A percentile compares a stretch with the other conserved stretches of the same genome.
Evolutionary conservation across 2,113 vertebrate genomes (phyloP).

Genomic region (Epinephelus cyanopodus): DNA sequence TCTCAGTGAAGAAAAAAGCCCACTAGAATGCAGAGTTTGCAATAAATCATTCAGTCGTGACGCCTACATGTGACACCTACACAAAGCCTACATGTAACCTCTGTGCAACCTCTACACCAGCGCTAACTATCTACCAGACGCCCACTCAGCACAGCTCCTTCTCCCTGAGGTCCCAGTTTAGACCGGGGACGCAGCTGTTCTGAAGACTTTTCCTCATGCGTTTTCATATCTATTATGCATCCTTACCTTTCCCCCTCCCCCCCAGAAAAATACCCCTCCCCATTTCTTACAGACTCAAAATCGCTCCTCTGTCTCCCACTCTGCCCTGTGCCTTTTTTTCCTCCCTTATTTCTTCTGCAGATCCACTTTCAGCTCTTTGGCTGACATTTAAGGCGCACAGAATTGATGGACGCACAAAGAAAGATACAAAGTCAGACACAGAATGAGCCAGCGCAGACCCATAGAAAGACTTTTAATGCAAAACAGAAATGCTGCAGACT

Average conservation of each 20-base stretch:
- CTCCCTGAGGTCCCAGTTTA: conserved; percentile 62
- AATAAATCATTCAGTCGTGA: conserved; percentile 68
- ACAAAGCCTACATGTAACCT: conserved; percentile 71
- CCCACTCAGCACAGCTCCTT: conserved; percentile 73
- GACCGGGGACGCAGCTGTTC: conserved; percentile 71
- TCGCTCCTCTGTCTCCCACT: conserved; percentile 8
- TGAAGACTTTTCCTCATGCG: conserved; percentile 75
- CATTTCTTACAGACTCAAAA: conserved; percentile 23
- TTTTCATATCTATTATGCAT: conserved; percentile 58
- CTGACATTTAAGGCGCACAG: conserved; percentile 38
- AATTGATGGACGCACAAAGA: conserved; percentile 41
- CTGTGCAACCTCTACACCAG: conserved; percentile 58
- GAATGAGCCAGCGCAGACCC: conserved; percentile 11
- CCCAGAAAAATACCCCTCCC: neutral
- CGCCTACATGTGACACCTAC: conserved; percentile 70
- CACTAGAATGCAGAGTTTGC: conserved; percentile 28
- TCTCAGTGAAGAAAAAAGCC: conserved; percentile 50
- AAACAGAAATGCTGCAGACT: neutral
- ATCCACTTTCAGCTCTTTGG: conserved; percentile 57
- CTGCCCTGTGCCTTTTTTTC: conserved; percentile 17
- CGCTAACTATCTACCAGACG: conserved; percentile 63
- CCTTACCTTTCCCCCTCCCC: conserved; percentile 12
- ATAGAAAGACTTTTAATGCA: conserved; percentile 24
- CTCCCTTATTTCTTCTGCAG: conserved; percentile 68
- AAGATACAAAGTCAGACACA: conserved; percentile 23